Evolutionary conservation across 2,797 vertebrate genomes (phyloP), one percentile per base, ranked within the genome.

Genomic region (Esox masquinongy): DNA sequence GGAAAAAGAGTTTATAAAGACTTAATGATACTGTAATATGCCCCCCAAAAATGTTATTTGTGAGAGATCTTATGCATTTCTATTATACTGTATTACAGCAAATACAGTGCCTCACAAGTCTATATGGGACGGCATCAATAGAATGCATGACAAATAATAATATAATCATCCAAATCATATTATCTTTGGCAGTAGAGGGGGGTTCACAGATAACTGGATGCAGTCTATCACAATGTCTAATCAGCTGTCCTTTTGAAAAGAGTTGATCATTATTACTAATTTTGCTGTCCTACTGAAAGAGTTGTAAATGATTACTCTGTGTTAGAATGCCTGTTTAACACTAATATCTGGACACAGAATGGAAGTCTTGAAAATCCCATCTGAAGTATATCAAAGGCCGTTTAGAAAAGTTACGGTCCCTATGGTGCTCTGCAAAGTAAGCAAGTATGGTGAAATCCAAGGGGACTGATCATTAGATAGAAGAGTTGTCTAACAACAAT

Each of bases 401-500:
- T 59, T 31, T 53, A 72, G 53, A 51, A 39, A 56, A 61, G 49
- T 14, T 31, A 72, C 4, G 16, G 70, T 56, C 50, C 36, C 43
- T 34, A 43, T 12, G 34, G 53, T 61, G 53, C 70, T 22, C 53
- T 85, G 88, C 83, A 86, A 79, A 82, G 78, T 75, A 86, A 86
- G 80, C 80, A 81, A 78, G 83, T 56, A 53, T 82, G 53, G 73
- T 53, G 77, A 26, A 69, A 79, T 84, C 90, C 81, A 70, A 74
- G 59, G 89, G 77, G 88, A 83, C 80, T 43, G 79, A 85, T 68
- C 77, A 74, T 83, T 80, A 82, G 74, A 77, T 68, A 79, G 74
- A 84, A 83, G 83, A 88, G 84, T 84, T 88, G 91, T 92, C 86
- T 80, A 77, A 82, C 79, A 86, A 78, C 85, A 84, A 79, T 85